A percentile compares a stretch with the other conserved stretches of the same genome.
These are phyloP conservation scores for Oncopeltus fasciatus DNA, from an alignment of 1,140 invertebrate species.

Conservation along the genomic window DNA sequence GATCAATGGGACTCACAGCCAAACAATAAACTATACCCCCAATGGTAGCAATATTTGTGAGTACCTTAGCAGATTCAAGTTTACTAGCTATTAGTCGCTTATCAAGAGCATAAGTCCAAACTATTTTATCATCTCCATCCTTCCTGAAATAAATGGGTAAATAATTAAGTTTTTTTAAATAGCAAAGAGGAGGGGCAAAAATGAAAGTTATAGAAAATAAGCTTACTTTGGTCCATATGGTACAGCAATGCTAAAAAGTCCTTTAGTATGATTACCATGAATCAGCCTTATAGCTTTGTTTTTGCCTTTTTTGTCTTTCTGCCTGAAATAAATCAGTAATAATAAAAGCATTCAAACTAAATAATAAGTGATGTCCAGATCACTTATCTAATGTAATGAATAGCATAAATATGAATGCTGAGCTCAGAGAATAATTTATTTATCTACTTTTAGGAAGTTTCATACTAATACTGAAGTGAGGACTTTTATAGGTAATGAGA, in stretches of 20 bases:
- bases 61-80: conserved; percentile 30
- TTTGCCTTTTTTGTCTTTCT: conserved; percentile 24
- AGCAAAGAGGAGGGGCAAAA: neutral
- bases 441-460: too few species aligned
- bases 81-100: conserved; percentile 43
- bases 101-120: conserved; percentile 50
- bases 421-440: too few species aligned
- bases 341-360: neutral
- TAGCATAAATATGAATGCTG: too few species aligned
- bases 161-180: neutral
- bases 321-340: neutral
- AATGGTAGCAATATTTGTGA: conserved; percentile 31
- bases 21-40: conserved; percentile 50
- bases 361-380: too few species aligned
- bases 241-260: conserved; percentile 36
- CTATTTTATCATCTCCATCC: conserved; percentile 23
- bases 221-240: neutral
- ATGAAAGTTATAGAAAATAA: neutral
- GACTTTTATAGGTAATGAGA: too few species aligned
- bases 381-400: too few species aligned
- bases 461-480: too few species aligned
- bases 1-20: conserved; percentile 50
- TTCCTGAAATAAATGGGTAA: conserved; percentile 12
- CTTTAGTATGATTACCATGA: conserved; percentile 34
- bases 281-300: conserved; percentile 28